Evolutionary conservation across 2,888 invertebrate genomes (phyloP), one percentile per base, ranked within the genome.

Genomic region (Luperina nickerlii): DNA sequence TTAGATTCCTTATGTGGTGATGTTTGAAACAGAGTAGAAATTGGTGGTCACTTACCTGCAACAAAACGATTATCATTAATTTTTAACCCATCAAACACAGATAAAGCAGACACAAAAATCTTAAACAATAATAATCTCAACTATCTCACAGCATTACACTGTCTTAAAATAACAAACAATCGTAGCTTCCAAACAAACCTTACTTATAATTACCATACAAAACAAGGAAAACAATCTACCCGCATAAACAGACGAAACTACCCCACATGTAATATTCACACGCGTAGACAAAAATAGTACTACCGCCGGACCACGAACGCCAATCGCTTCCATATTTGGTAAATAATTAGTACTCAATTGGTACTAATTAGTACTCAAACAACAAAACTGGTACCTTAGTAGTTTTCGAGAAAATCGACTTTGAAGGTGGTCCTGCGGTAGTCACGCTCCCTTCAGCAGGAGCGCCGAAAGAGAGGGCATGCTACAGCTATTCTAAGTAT

Each of bases 191-290:
- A 74, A 85, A 75, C 85, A 81, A 88, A 73, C 68, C 42, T 74
- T 70, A 78, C 54, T 74, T 77, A 71, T 88, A 86, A 89, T 85
- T 80, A 88, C 72, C 80, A 87, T 82, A 87, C 73, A 77, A 81
- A 87, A 77, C 57, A 79, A 74, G 66, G 71, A 82, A 85, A 80
- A 81, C 86, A 79, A 81, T 80, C 73, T 76, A 79, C 69, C 69
- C 75, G 71, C 67, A 82, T 72, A 88, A 86, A 88, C 69, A 88
- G 45, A 74, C 72, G 62, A 38, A 82, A 78, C 83, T 76, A 85
- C 76, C 74, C 67, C 75, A 71, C 86, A 86, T 82, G 81, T 87
- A 84, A 79, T 74, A 87, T 88, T 85, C 85, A 81, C 76, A 74
- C 67, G 69, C 69, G 63, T 57, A 85, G 69, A 88, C 86, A 82